phyloP scores from a whole-genome alignment of 2,113 vertebrate species.

The Ginglymostoma cirratum region DNA sequence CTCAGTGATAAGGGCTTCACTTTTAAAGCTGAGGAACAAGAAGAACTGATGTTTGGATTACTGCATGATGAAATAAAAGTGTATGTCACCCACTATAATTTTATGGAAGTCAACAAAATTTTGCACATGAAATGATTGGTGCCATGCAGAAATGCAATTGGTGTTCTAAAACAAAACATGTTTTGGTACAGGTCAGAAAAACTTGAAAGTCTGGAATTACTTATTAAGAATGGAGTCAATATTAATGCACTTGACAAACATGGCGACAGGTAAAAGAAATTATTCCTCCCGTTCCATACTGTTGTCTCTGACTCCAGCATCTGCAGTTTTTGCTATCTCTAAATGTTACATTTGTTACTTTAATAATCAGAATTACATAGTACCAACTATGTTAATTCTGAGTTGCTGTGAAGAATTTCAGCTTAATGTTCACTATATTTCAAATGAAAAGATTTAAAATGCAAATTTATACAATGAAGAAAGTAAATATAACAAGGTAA shows the following conservation, averaged over 20 bases:
- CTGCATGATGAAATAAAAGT: slow-evolving; percentile 31
- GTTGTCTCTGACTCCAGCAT: too few relatives aligned
- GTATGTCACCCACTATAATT: slow-evolving; percentile 44
- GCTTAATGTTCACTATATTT: neutral
- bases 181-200: slow-evolving; percentile 37
- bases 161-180: neutral
- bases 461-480: neutral
- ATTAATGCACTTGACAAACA: slow-evolving; percentile 39
- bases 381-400: neutral
- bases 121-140: neutral
- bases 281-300: too few relatives aligned
- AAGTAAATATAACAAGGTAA: neutral
- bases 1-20: slow-evolving; percentile 38
- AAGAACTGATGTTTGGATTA: slow-evolving; percentile 43
- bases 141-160: neutral
- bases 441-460: slow-evolving; percentile 16
- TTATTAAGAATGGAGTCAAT: slow-evolving; percentile 40
- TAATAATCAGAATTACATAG: too few relatives aligned
- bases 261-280: slow-evolving; percentile 41
- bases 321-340: too few relatives aligned
- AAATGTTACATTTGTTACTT: neutral
- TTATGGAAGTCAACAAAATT: slow-evolving; percentile 39
- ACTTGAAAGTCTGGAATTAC: slow-evolving; percentile 37
- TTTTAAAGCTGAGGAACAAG: slow-evolving; percentile 42
- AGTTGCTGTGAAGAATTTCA: neutral